phyloP scores from a whole-genome alignment of 2,888 invertebrate species.

The Drosophila formosana region DNA sequence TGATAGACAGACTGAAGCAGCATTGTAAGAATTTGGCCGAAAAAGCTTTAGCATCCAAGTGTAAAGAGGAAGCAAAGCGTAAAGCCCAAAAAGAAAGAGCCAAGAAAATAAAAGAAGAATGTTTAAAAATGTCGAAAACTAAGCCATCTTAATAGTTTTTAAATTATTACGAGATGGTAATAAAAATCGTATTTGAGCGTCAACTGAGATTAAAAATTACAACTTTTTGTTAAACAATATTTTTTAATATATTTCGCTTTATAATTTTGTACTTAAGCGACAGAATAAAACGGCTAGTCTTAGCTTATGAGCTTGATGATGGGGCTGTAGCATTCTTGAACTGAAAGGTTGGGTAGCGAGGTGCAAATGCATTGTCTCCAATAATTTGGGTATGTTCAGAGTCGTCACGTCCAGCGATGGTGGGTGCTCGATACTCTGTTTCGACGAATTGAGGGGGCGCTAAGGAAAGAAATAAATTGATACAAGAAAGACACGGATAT shows the following conservation, averaged over 20 bases:
- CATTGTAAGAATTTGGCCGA: constrained; percentile 19
- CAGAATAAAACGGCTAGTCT: constrained; percentile 6
- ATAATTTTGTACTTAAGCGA: constrained; percentile 21
- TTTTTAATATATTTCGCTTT: constrained; percentile 48
- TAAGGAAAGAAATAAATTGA: constrained; percentile 66
- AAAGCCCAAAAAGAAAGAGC: constrained; percentile 15
- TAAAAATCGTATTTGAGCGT: constrained; percentile 3
- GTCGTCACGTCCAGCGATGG: constrained; percentile 88
- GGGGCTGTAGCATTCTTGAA: constrained; percentile 87
- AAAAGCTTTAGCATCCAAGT: neutral
- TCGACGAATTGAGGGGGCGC: constrained; percentile 89
- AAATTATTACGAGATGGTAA: neutral
- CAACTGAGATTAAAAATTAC: constrained; percentile 50
- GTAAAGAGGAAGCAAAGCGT: constrained; percentile 2
- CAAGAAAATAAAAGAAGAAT: constrained; percentile 21
- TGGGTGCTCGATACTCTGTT: constrained; percentile 87
- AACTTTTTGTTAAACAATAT: neutral
- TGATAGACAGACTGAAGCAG: constrained; percentile 23
- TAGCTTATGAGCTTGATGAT: constrained; percentile 67
- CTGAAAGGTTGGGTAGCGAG: constrained; percentile 88
- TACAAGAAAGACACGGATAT: no score
- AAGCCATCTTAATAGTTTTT: neutral
- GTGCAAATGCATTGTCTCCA: constrained; percentile 86
- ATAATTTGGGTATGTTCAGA: constrained; percentile 87
- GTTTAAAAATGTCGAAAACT: constrained; percentile 21